These are phyloP conservation scores for Phortica magna DNA, from an alignment of 2,888 invertebrate genomes.

Conservation along the genomic window DNA sequence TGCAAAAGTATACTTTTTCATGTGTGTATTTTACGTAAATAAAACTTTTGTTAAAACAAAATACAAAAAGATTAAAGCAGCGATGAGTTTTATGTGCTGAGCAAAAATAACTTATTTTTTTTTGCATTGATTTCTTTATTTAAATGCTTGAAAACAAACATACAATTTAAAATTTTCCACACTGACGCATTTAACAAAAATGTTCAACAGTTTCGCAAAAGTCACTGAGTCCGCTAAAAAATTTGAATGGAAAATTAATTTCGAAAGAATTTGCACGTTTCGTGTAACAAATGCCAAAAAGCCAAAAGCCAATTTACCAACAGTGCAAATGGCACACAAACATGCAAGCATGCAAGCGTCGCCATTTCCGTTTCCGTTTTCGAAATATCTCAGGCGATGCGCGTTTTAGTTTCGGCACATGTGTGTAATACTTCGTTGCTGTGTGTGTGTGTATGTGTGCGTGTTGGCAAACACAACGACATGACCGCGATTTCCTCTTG, in stretches of 20 bases:
- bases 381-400: constrained; percentile 6
- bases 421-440: not conserved
- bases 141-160: not conserved
- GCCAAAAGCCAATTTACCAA: constrained; percentile 33
- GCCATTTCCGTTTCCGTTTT: constrained; percentile 24
- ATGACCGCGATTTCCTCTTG: constrained; percentile 20
- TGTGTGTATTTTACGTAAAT: too few relatives aligned
- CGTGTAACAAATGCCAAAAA: constrained; percentile 33
- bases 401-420: too few relatives aligned
- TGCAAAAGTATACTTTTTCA: too few relatives aligned
- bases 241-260: constrained; percentile 24
- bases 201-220: not conserved
- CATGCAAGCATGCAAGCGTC: constrained; percentile 13
- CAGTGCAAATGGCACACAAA: not conserved
- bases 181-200: not conserved
- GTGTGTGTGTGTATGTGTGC: constrained; percentile 1
- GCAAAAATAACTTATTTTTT: too few relatives aligned
- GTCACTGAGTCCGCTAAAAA: not conserved
- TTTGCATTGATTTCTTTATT: too few relatives aligned
- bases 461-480: not conserved
- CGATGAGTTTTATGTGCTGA: too few relatives aligned
- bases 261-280: constrained; percentile 20
- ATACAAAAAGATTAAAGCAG: too few relatives aligned
- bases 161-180: not conserved
- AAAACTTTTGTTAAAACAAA: too few relatives aligned